phyloP scores from a whole-genome alignment of 1,140 invertebrate species.

The Drosophila lowei region DNA sequence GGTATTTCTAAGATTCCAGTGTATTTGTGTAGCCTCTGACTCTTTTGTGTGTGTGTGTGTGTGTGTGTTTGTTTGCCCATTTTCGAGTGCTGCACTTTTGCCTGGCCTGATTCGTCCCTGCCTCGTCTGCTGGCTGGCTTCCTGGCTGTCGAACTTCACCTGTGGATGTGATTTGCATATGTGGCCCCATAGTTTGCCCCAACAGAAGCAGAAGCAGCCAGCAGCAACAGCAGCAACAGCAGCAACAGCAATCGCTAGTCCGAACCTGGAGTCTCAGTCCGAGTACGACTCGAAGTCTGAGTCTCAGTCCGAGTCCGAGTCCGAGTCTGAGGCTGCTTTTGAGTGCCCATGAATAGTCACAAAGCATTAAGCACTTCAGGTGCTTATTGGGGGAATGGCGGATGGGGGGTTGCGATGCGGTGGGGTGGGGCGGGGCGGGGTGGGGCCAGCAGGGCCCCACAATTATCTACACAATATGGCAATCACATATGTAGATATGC shows the following conservation, averaged over 20 bases:
- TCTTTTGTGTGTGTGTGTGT: constrained; percentile 9
- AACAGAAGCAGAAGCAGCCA: constrained; percentile 58
- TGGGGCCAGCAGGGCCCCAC: constrained; percentile 55
- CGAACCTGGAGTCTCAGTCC: constrained; percentile 22
- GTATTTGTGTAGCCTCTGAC: too few relatives aligned
- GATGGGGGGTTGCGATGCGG: constrained; percentile 3
- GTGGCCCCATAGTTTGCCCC: constrained; percentile 55
- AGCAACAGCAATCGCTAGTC: constrained; percentile 56
- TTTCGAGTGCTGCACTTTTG: constrained; percentile 79
- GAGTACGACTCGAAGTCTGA: background rate
- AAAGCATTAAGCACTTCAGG: constrained; percentile 80
- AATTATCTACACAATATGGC: constrained; percentile 82
- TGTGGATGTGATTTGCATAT: constrained; percentile 74
- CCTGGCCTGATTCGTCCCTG: constrained; percentile 44
- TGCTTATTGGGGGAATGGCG: constrained; percentile 39
- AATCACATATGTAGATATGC: constrained; percentile 81
- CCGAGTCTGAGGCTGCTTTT: constrained; percentile 37
- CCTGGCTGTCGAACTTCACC: constrained; percentile 70
- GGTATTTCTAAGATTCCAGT: too few relatives aligned
- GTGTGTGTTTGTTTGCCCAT: constrained; percentile 64
- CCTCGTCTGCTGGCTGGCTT: constrained; percentile 16
- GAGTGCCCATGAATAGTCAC: constrained; percentile 81
- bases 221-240: constrained; percentile 54
- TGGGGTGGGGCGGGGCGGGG: constrained; percentile 12
- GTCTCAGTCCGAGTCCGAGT: constrained; percentile 12